phyloP scores from a whole-genome alignment of 2,113 vertebrate species.

The Elanus axillaris region DNA sequence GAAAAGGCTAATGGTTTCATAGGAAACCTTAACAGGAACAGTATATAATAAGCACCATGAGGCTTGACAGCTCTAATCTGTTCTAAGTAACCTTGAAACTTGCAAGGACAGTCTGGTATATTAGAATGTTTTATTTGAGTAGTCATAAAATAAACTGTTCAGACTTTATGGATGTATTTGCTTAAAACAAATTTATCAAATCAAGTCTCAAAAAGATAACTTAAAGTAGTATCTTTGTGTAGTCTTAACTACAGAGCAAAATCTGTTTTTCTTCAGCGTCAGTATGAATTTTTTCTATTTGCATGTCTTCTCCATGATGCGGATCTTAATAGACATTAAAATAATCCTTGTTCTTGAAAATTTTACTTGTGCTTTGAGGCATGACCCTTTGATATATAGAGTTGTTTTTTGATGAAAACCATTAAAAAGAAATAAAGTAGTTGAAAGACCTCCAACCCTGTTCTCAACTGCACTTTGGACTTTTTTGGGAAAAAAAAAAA shows the following conservation, averaged over 20 bases:
- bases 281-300: not conserved
- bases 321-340: not conserved
- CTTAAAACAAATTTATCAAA: constrained; percentile 10
- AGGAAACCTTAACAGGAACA: constrained; percentile 50
- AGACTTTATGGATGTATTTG: not conserved
- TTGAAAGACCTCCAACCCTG: not conserved
- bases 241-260: not conserved
- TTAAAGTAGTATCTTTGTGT: not conserved
- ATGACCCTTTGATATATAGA: not conserved
- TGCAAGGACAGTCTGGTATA: constrained; percentile 27
- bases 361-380: not conserved
- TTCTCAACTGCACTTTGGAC: not conserved
- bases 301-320: not conserved
- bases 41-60: constrained; percentile 35
- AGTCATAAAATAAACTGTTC: constrained; percentile 29
- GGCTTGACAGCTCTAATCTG: constrained; percentile 59
- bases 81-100: constrained; percentile 59
- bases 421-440: not conserved
- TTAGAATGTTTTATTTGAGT: not conserved
- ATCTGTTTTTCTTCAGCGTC: not conserved
- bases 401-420: not conserved
- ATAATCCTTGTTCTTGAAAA: not conserved
- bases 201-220: not conserved
- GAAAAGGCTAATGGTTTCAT: constrained; percentile 63
- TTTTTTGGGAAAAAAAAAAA: not conserved